Conservation (phyloP, 92 coral and sea anemone genomes). For the Porites cylindrica region DNA sequence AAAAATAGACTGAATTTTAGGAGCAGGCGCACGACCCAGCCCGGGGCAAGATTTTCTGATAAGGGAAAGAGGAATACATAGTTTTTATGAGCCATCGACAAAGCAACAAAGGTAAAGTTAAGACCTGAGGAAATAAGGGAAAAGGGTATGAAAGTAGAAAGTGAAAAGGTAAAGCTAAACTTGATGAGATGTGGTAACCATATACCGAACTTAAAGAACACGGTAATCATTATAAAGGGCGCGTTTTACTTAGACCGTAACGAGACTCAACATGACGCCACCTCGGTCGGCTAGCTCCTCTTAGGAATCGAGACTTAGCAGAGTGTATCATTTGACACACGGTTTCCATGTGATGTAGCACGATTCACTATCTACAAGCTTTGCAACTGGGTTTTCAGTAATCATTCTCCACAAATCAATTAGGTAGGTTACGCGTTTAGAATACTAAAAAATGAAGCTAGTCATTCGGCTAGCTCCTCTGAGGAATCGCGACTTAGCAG, state of each 20-base stretch:
- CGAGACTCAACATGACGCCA: not conserved
- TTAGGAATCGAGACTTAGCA: not conserved
- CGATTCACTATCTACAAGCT: not conserved
- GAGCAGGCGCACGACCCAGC: too few relatives aligned
- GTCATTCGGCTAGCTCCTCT: not conserved
- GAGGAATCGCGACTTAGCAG: not conserved
- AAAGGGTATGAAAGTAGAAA: not conserved
- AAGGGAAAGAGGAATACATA: too few relatives aligned
- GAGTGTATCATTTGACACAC: not conserved
- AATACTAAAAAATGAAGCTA: too few relatives aligned
- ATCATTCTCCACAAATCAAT: not conserved
- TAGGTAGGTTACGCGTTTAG: not conserved
- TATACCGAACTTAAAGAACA: not conserved
- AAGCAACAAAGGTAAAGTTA: too few relatives aligned
- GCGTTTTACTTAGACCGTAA: not conserved
- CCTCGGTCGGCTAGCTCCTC: not conserved
- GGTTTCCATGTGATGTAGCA: not conserved
- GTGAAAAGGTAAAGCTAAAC: not conserved
- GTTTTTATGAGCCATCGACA: not conserved
- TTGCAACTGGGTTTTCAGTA: not conserved
- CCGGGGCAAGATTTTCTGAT: too few relatives aligned
- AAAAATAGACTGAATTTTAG: too few relatives aligned
- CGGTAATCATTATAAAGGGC: not conserved
- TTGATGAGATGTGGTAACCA: not conserved
- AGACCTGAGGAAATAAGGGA: not conserved